Percentiles rank a stretch among this genome's conserved stretches.
Evolutionary conservation across 1,140 invertebrate species (phyloP).

Genomic region (Drosophila triauraria): DNA sequence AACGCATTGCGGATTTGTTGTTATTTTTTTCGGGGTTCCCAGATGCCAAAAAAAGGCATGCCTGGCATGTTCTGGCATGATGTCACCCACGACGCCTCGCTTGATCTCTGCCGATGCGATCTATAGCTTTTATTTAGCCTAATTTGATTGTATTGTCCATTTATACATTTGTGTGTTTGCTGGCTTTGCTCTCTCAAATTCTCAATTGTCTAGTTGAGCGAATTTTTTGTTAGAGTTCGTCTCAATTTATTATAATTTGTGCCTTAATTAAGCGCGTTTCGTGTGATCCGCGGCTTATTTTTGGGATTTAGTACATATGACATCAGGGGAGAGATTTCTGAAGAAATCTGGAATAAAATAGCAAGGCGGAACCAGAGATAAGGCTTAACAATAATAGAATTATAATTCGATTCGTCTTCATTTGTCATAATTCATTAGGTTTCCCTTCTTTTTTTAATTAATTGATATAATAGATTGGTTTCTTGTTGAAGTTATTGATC

Average conservation of each 20-base stretch:
- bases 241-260: conserved; percentile 6
- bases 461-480: neutral
- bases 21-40: neutral
- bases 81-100: neutral
- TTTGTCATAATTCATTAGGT: conserved; percentile 1
- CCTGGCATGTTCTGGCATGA: neutral
- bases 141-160: neutral
- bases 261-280: conserved; percentile 4
- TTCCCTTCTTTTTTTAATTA: conserved; percentile 1
- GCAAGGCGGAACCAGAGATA: too few relatives aligned
- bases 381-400: neutral
- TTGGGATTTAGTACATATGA: conserved; percentile 34
- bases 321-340: conserved; percentile 40
- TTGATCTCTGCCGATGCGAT: conserved; percentile 2
- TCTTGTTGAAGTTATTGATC: neutral
- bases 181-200: too few relatives aligned
- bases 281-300: conserved; percentile 35
- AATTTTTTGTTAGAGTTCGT: neutral
- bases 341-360: too few relatives aligned
- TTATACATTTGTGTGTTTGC: neutral
- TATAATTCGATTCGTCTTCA: conserved; percentile 2
- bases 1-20: neutral
- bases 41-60: neutral
- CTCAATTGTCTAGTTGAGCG: conserved; percentile 1
- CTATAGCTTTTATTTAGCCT: neutral